A percentile compares a stretch with the other conserved stretches of the same genome.
phyloP scores from a whole-genome alignment of 2,888 invertebrate species.

The Monoplex corrugatus region DNA sequence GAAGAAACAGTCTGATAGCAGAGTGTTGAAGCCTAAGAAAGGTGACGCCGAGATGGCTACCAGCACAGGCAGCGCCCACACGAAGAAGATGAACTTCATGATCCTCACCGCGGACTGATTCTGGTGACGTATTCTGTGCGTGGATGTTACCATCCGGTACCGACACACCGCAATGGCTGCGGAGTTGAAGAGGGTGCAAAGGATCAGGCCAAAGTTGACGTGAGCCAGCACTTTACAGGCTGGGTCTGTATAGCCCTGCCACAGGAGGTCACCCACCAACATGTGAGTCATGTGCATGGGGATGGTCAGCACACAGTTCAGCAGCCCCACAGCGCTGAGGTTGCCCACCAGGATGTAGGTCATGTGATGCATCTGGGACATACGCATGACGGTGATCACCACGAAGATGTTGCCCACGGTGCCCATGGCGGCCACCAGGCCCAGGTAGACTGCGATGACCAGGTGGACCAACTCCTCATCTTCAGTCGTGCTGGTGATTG shows the following conservation, averaged over 20 bases:
- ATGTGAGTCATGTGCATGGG: slow-evolving; percentile 50
- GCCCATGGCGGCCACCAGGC: slow-evolving; percentile 46
- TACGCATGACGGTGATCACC: slow-evolving; percentile 37
- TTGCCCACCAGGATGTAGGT: slow-evolving; percentile 50
- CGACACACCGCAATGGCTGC: slow-evolving; percentile 49
- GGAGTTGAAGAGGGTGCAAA: slow-evolving; percentile 39
- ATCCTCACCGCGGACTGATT: neutral
- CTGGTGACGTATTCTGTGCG: slow-evolving; percentile 1
- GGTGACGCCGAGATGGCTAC: slow-evolving; percentile 44
- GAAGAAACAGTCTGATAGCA: slow-evolving; percentile 51
- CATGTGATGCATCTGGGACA: slow-evolving; percentile 40
- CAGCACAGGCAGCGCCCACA: slow-evolving; percentile 47
- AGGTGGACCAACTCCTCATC: neutral
- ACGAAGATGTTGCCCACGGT: slow-evolving; percentile 47
- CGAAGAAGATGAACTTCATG: slow-evolving; percentile 18
- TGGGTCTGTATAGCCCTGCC: neutral
- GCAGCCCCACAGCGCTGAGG: slow-evolving; percentile 48
- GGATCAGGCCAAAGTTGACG: slow-evolving; percentile 48
- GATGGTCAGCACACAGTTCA: slow-evolving; percentile 43
- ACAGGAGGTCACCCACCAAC: neutral
- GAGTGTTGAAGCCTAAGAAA: slow-evolving; percentile 48
- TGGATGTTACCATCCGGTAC: slow-evolving; percentile 29
- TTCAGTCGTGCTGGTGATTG: neutral
- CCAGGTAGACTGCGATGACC: slow-evolving; percentile 43
- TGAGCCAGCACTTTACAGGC: slow-evolving; percentile 46